phyloP scores from a whole-genome alignment of 2,888 invertebrate species.

The Acronicta aceris region DNA sequence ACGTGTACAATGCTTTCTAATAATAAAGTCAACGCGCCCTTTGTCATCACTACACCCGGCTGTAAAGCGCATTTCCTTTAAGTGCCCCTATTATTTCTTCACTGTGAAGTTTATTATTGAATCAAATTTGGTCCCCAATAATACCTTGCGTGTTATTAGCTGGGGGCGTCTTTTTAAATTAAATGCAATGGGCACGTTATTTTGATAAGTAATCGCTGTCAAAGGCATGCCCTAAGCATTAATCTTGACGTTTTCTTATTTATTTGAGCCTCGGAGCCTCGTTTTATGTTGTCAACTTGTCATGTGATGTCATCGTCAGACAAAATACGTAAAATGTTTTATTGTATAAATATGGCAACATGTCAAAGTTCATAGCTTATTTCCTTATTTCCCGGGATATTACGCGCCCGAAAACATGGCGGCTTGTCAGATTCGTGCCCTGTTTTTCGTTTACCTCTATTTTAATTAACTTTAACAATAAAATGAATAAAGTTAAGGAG shows the following conservation, averaged over 20 bases:
- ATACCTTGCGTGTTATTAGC: constrained; percentile 36
- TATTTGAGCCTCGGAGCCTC: constrained; percentile 21
- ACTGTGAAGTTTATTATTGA: constrained; percentile 56
- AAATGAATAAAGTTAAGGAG: constrained; percentile 78
- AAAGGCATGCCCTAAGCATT: constrained; percentile 38
- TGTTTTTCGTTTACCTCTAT: constrained; percentile 55
- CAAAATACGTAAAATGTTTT: constrained; percentile 40
- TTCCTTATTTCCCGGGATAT: constrained; percentile 31
- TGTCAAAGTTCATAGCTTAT: constrained; percentile 28
- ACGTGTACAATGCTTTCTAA: constrained; percentile 69
- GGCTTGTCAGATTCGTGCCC: constrained; percentile 25
- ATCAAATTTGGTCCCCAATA: constrained; percentile 38
- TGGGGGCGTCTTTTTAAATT: constrained; percentile 18
- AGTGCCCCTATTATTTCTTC: constrained; percentile 57
- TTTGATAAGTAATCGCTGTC: constrained; percentile 35
- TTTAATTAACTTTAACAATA: constrained; percentile 79
- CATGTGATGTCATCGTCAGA: constrained; percentile 34
- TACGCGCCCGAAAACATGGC: constrained; percentile 8
- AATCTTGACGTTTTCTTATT: constrained; percentile 37
- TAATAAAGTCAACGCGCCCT: constrained; percentile 76
- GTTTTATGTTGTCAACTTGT: constrained; percentile 40
- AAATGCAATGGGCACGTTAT: constrained; percentile 28
- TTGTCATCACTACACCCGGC: constrained; percentile 76
- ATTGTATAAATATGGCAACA: constrained; percentile 13
- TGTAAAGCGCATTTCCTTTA: constrained; percentile 73